phyloP scores from a whole-genome alignment of 92 coral and sea anemone genomes.

The Parazoanthus darwini region DNA sequence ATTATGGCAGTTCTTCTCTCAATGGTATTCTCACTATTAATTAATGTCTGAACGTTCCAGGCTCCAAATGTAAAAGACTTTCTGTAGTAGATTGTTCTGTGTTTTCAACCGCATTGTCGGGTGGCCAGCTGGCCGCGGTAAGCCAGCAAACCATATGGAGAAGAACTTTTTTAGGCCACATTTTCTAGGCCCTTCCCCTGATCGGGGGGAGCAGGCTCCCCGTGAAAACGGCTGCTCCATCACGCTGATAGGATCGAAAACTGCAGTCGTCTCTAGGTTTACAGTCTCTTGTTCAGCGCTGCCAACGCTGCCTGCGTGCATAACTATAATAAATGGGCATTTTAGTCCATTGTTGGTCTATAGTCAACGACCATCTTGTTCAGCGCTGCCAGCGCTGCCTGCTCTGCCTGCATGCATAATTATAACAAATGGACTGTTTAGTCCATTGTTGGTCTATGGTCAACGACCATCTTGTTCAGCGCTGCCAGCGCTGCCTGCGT shows the following conservation, averaged over 20 bases:
- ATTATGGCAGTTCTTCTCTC: constrained; percentile 23
- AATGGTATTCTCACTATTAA: background rate
- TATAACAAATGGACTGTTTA: too few species aligned
- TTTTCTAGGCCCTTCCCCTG: constrained; percentile 23
- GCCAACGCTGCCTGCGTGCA: background rate
- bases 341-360: background rate
- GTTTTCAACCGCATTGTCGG: background rate
- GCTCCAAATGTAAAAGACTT: constrained; percentile 17
- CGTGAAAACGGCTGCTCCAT: background rate
- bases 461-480: constrained; percentile 7
- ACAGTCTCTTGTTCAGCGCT: constrained; percentile 7
- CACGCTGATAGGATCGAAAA: background rate
- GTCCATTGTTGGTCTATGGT: background rate
- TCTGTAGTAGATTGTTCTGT: constrained; percentile 8
- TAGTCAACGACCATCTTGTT: constrained; percentile 21
- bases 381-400: background rate
- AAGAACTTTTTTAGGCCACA: background rate
- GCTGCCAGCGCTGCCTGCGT: background rate
- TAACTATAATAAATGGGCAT: too few species aligned
- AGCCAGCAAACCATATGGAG: constrained; percentile 8
- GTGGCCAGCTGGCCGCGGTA: constrained; percentile 28
- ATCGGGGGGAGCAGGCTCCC: constrained; percentile 28
- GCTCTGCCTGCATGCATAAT: too few species aligned
- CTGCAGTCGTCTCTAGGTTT: constrained; percentile 9
- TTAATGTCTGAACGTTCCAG: constrained; percentile 31